A percentile compares a stretch with the other conserved stretches of the same genome.
Conservation (phyloP, 2,113 vertebrate genomes). For the Micromys minutus region DNA sequence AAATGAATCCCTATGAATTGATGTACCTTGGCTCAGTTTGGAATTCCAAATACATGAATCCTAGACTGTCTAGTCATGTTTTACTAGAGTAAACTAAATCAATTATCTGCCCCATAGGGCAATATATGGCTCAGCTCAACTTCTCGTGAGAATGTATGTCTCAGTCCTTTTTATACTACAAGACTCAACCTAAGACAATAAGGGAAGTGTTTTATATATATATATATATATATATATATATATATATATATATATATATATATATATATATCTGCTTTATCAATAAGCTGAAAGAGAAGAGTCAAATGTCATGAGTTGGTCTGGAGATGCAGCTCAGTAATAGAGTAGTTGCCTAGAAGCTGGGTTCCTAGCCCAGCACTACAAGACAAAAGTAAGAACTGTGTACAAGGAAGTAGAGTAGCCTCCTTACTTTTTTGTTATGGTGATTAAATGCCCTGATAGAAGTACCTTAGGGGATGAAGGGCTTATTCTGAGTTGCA, state of each 20-base stretch:
- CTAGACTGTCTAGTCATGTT: not conserved
- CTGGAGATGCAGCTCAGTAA: not conserved
- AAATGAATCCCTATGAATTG: not conserved
- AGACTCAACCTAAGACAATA: not conserved
- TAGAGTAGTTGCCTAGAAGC: not conserved
- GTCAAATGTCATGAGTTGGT: not conserved
- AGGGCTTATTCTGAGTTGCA: not conserved
- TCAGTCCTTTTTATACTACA: not conserved
- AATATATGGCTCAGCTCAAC: not conserved
- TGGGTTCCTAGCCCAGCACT: too few species aligned
- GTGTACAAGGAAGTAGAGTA: not conserved
- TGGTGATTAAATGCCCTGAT: not conserved
- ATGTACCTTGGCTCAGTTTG: constrained; percentile 3
- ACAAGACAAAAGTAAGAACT: not conserved
- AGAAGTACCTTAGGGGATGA: not conserved
- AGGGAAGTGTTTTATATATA: too few species aligned
- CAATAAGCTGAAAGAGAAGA: not conserved
- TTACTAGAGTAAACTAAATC: constrained; percentile 13
- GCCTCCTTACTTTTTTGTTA: not conserved
- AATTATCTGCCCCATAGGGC: not conserved
- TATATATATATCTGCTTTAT: not conserved
- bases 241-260: too few species aligned
- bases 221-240: too few species aligned
- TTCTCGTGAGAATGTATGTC: constrained; percentile 28
- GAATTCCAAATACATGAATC: not conserved